A percentile compares a stretch with the other conserved stretches of the same genome.
phyloP scores from a whole-genome alignment of 2,888 invertebrate genomes.

The Sinelater perroti region DNA sequence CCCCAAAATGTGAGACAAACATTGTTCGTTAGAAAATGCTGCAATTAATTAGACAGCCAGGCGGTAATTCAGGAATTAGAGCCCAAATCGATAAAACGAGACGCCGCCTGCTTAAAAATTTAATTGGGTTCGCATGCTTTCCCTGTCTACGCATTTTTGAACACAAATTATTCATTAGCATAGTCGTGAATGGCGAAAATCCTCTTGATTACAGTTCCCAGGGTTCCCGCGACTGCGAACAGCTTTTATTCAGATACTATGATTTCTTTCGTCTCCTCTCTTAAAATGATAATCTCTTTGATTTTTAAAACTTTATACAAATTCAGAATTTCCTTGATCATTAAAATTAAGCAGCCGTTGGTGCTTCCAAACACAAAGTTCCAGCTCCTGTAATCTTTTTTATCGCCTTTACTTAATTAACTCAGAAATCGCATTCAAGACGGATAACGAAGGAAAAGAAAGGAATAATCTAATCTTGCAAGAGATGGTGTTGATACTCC shows the following conservation, averaged over 20 bases:
- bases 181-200: too few relatives aligned
- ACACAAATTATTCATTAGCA: too few relatives aligned
- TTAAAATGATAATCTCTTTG: constrained; percentile 35
- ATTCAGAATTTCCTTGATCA: constrained; percentile 40
- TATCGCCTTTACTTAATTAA: constrained; percentile 53
- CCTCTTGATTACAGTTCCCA: not conserved
- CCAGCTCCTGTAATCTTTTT: constrained; percentile 51
- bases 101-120: too few relatives aligned
- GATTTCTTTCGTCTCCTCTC: constrained; percentile 19
- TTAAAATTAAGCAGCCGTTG: constrained; percentile 51
- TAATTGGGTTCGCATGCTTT: too few relatives aligned
- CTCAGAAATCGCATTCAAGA: constrained; percentile 51
- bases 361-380: constrained; percentile 51
- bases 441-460: constrained; percentile 49
- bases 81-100: too few relatives aligned
- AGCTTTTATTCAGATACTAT: constrained; percentile 3
- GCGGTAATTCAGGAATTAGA: too few relatives aligned
- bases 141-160: too few relatives aligned
- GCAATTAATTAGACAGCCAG: too few relatives aligned
- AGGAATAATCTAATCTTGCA: constrained; percentile 48
- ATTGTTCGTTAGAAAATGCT: too few relatives aligned
- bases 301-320: constrained; percentile 34
- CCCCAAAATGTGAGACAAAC: too few relatives aligned
- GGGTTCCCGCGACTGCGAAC: not conserved
- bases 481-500: constrained; percentile 48